A percentile compares a stretch with the other conserved stretches of the same genome.
These are phyloP conservation scores for Dryocosmus kuriphilus DNA, from an alignment of 2,888 invertebrate genomes.

Conservation along the genomic window DNA sequence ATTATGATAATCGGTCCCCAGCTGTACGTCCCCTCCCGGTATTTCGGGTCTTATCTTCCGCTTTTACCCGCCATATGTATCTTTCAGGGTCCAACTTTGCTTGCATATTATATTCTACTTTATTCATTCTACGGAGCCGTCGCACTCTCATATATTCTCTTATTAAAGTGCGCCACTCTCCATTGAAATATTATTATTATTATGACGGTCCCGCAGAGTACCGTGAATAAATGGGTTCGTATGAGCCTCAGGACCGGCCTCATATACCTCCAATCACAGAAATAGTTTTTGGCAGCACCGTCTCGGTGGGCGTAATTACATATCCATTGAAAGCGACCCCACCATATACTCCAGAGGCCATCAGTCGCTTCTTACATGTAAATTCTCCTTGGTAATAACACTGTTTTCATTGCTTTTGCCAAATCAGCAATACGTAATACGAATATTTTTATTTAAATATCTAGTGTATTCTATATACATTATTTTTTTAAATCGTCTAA, in stretches of 20 bases:
- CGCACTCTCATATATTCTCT: slow-evolving; percentile 52
- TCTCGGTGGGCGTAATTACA: slow-evolving; percentile 40
- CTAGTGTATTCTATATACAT: neutral
- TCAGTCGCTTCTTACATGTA: slow-evolving; percentile 35
- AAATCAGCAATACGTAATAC: slow-evolving; percentile 13
- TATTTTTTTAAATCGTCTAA: neutral
- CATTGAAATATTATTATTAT: slow-evolving; percentile 59
- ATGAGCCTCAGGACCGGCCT: slow-evolving; percentile 21
- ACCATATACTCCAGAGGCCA: slow-evolving; percentile 22
- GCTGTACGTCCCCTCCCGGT: slow-evolving; percentile 43
- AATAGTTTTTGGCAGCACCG: slow-evolving; percentile 51
- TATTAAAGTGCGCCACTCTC: slow-evolving; percentile 52
- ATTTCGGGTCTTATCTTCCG: slow-evolving; percentile 54
- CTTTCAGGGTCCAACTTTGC: slow-evolving; percentile 50
- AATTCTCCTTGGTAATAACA: slow-evolving; percentile 27
- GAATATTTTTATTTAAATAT: slow-evolving; percentile 12
- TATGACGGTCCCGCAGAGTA: slow-evolving; percentile 51
- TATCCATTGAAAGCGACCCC: slow-evolving; percentile 31
- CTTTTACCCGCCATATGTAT: slow-evolving; percentile 54
- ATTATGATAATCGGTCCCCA: slow-evolving; percentile 68
- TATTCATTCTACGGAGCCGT: slow-evolving; percentile 59
- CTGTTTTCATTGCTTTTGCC: slow-evolving; percentile 25
- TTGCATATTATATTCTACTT: slow-evolving; percentile 69
- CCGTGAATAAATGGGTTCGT: slow-evolving; percentile 50
- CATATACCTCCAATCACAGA: slow-evolving; percentile 51